These are phyloP conservation scores for Chaetophractus vellerosus DNA, from an alignment of 2,797 vertebrate species.

Conservation along the genomic window DNA sequence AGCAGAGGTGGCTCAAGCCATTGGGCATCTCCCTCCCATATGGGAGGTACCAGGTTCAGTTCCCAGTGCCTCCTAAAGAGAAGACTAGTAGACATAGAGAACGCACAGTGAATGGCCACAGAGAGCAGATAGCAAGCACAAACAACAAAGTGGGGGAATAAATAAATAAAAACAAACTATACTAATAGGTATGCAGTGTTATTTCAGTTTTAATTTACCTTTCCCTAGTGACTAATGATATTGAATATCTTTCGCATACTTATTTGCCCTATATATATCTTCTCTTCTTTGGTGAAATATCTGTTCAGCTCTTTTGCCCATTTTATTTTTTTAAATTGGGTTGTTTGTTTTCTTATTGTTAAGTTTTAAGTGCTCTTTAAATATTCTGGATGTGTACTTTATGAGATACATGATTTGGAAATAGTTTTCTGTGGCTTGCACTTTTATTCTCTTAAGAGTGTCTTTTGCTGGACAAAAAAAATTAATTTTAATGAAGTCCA, in stretches of 20 bases:
- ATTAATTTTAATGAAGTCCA: neutral
- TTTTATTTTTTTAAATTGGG: slow-evolving; percentile 24
- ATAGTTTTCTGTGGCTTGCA: neutral
- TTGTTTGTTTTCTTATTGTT: neutral
- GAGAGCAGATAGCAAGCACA: too few species aligned
- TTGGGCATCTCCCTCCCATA: too few species aligned
- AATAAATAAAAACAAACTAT: too few species aligned
- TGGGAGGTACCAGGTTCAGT: too few species aligned
- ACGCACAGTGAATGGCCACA: too few species aligned
- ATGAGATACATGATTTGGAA: neutral
- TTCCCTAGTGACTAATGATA: neutral
- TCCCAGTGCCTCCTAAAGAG: too few species aligned
- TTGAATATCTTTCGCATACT: slow-evolving; percentile 10
- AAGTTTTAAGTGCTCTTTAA: slow-evolving; percentile 21
- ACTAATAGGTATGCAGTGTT: neutral
- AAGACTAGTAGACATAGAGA: too few species aligned
- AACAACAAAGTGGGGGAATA: too few species aligned
- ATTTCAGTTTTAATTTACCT: neutral
- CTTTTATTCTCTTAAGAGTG: neutral
- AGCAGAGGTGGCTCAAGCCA: too few species aligned
- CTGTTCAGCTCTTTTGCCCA: neutral
- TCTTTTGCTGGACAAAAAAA: neutral
- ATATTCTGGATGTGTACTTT: neutral
- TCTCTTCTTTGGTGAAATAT: slow-evolving; percentile 2
- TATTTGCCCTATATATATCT: neutral